phyloP scores from a whole-genome alignment of 2,797 vertebrate genomes.

The Helicolenus hilgendorfi region DNA sequence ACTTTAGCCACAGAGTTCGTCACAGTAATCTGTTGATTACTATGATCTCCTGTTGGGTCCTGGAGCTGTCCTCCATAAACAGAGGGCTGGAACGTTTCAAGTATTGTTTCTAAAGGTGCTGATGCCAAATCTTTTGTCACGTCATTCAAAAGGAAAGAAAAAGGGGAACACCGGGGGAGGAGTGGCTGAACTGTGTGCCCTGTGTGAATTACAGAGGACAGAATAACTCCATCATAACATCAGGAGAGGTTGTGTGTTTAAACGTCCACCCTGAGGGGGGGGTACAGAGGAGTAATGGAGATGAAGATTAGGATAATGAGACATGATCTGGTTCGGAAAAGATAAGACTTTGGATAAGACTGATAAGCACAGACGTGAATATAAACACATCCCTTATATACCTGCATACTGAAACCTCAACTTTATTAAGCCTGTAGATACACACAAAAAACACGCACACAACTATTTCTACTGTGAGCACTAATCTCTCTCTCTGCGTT shows the following conservation, averaged over 20 bases:
- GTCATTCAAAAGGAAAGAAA: conserved; percentile 39
- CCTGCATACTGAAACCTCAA: background rate
- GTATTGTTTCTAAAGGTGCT: conserved; percentile 37
- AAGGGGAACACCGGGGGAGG: conserved; percentile 31
- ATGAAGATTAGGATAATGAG: conserved; percentile 47
- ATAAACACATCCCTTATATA: background rate
- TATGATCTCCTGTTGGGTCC: conserved; percentile 33
- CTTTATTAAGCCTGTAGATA: background rate
- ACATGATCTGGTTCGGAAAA: conserved; percentile 31
- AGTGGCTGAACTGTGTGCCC: conserved; percentile 62
- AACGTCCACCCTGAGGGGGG: conserved; percentile 54
- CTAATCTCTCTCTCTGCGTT: background rate
- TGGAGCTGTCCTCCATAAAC: conserved; percentile 6
- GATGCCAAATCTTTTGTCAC: conserved; percentile 46
- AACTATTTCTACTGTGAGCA: background rate
- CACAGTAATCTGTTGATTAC: conserved; percentile 52
- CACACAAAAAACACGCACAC: background rate
- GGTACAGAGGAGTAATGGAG: conserved; percentile 16
- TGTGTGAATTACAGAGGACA: conserved; percentile 73
- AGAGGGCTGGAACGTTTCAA: conserved; percentile 46
- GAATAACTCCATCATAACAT: conserved; percentile 66
- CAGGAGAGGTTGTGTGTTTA: conserved; percentile 42
- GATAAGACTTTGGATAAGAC: no score
- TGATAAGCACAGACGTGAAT: background rate
- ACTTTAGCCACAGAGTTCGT: conserved; percentile 15